Percentiles rank a stretch among this genome's conserved stretches.
phyloP scores from a whole-genome alignment of 2,797 vertebrate genomes.

The Pangasius macronema region DNA sequence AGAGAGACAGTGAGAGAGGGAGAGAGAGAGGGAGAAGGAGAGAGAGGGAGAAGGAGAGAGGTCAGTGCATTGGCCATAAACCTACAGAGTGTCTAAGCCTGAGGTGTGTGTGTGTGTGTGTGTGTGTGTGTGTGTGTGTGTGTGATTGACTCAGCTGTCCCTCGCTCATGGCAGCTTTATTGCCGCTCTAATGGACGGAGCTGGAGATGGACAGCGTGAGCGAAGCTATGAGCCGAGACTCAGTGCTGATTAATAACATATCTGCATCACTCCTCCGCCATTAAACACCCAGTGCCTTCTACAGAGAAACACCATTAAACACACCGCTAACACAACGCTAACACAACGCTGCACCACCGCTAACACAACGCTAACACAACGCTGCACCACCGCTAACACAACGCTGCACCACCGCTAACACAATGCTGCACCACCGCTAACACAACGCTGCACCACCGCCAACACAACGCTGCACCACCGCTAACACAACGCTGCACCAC shows the following conservation, averaged over 20 bases:
- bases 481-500: not conserved
- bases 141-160: constrained; percentile 60
- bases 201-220: constrained; percentile 56
- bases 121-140: constrained; percentile 31
- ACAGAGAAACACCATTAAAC: not conserved
- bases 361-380: not conserved
- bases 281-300: not conserved
- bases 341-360: not conserved
- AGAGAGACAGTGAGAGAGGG: not conserved
- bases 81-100: not conserved
- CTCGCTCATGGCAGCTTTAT: constrained; percentile 62
- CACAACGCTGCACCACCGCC: not conserved
- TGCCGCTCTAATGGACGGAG: constrained; percentile 63
- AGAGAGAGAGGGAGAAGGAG: not conserved
- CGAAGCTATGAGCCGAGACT: constrained; percentile 28
- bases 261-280: not conserved
- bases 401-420: not conserved
- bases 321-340: not conserved
- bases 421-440: not conserved
- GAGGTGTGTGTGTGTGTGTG: not conserved
- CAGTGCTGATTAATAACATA: constrained; percentile 4
- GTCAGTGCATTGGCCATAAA: not conserved
- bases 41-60: not conserved
- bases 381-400: not conserved
- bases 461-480: not conserved